A percentile compares a stretch with the other conserved stretches of the same genome.
These are phyloP conservation scores for Listronotus oregonensis DNA, from an alignment of 1,140 invertebrate genomes.

Conservation along the genomic window DNA sequence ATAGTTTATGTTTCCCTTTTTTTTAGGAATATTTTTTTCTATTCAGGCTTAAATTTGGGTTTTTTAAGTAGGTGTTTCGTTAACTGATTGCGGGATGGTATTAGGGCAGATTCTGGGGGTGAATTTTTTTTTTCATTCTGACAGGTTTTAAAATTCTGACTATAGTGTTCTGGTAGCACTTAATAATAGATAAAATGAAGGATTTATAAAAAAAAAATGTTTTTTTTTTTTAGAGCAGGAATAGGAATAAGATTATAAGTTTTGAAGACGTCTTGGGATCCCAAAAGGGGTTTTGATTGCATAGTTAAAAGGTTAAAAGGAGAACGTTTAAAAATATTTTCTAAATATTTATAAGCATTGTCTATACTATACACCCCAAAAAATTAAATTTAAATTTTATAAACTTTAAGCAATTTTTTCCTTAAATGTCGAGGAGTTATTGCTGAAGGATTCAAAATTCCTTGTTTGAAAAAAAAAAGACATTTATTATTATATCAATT, in stretches of 20 bases:
- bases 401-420: conserved; percentile 6
- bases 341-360: no score
- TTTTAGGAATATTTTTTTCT: conserved; percentile 1
- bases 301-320: conserved; percentile 10
- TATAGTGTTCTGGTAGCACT: conserved; percentile 22
- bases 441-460: not conserved
- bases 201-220: conserved; percentile 21
- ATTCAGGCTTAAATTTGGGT: not conserved
- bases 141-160: conserved; percentile 12
- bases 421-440: conserved; percentile 2
- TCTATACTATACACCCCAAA: no score
- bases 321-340: no score
- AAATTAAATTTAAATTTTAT: conserved; percentile 21
- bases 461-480: conserved; percentile 33
- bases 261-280: not conserved
- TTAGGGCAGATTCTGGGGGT: conserved; percentile 6
- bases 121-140: no score
- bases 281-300: conserved; percentile 14
- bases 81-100: not conserved
- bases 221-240: not conserved
- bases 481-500: conserved; percentile 6
- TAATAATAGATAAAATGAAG: conserved; percentile 16
- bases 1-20: not conserved
- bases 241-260: no score
- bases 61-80: no score